Evolutionary conservation across 2,797 vertebrate species (phyloP).

Genomic region (Zenarchopterus dispar): DNA sequence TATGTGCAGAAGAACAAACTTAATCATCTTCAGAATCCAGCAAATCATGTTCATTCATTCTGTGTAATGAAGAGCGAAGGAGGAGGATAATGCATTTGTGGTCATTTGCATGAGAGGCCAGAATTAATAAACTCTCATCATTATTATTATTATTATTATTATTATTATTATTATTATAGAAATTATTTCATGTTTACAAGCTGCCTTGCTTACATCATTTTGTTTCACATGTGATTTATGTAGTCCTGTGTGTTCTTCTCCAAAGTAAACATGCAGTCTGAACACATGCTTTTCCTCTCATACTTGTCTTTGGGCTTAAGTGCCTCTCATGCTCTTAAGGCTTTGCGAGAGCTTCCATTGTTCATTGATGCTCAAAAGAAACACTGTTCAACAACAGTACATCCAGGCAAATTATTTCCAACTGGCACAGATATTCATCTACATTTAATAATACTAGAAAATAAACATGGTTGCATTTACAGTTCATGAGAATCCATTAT

Average conservation of each 20-base stretch:
- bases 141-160: conserved; percentile 18
- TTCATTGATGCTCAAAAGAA: conserved; percentile 49
- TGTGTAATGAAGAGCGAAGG: background rate
- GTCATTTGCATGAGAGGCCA: conserved; percentile 5
- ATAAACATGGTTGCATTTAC: conserved; percentile 49
- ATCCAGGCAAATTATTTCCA: conserved; percentile 28
- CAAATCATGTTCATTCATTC: background rate
- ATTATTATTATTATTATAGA: conserved; percentile 11
- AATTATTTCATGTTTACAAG: conserved; percentile 20
- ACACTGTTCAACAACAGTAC: conserved; percentile 31
- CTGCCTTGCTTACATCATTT: conserved; percentile 24
- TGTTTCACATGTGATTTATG: conserved; percentile 45
- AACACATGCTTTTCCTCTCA: background rate
- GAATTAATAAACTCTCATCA: background rate
- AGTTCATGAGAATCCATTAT: conserved; percentile 65
- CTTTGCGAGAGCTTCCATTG: conserved; percentile 35
- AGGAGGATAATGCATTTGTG: conserved; percentile 8
- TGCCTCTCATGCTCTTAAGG: conserved; percentile 26
- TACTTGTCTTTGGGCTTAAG: conserved; percentile 39
- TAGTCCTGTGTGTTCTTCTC: conserved; percentile 22
- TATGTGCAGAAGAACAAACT: background rate
- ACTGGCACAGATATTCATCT: background rate
- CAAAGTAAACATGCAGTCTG: conserved; percentile 26
- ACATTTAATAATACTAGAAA: conserved; percentile 32
- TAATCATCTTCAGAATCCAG: background rate